Evolutionary conservation across 2,113 vertebrate genomes (phyloP).

Genomic region (Phasianus colchicus): DNA sequence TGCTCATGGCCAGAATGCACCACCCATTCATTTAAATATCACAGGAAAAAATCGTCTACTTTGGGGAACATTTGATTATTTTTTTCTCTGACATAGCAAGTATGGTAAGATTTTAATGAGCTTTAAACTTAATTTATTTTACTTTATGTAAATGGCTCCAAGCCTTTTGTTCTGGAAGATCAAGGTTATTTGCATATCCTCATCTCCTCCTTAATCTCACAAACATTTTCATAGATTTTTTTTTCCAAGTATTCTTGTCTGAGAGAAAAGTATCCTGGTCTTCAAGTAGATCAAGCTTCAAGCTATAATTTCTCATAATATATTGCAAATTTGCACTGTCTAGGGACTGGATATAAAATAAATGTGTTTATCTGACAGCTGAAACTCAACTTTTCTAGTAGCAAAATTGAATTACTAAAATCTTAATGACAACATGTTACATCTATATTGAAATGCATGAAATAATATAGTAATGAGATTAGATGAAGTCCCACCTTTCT

Average conservation of each 20-base stretch:
- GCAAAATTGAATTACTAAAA: background rate
- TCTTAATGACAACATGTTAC: background rate
- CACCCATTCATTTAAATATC: slow-evolving; percentile 80
- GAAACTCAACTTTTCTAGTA: background rate
- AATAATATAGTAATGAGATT: background rate
- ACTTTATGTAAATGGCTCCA: slow-evolving; percentile 58
- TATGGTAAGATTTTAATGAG: slow-evolving; percentile 71
- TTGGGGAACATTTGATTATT: background rate
- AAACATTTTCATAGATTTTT: background rate
- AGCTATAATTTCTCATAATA: background rate
- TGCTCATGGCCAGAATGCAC: slow-evolving; percentile 56
- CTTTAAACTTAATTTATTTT: slow-evolving; percentile 61
- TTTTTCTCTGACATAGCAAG: slow-evolving; percentile 45
- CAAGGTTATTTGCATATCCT: background rate
- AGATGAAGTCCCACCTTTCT: background rate
- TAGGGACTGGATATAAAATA: background rate
- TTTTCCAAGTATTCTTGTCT: background rate
- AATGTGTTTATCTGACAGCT: background rate
- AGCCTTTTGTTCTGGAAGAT: slow-evolving; percentile 59
- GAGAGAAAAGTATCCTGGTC: background rate
- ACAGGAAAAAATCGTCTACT: slow-evolving; percentile 55
- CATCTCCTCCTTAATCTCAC: background rate
- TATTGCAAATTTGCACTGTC: background rate
- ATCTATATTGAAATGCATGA: background rate
- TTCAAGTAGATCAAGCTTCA: background rate